Evolutionary conservation across 2,888 invertebrate genomes (phyloP), one percentile per base, ranked within the genome.

Genomic region (Himalopsyche japonica): DNA sequence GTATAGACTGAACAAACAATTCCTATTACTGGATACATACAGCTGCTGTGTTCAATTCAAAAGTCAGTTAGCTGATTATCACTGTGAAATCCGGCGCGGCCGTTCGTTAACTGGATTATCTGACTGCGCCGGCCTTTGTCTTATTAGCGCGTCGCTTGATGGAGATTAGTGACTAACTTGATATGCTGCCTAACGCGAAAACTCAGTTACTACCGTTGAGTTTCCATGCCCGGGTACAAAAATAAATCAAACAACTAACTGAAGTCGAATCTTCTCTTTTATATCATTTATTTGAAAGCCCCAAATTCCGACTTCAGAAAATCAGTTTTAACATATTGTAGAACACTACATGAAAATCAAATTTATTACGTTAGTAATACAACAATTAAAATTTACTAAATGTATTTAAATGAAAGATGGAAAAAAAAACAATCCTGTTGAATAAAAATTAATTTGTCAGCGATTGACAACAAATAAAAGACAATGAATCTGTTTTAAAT

Each of bases 1-100:
- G 34, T 32, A 37, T 34, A 78, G 24, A 76, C 34, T 34, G 34
- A 64, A 20, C 27, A 79, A 83, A 83, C 34, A 83, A 79, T 70
- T 24, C 1, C 57, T 49, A 47, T 80, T 48, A 80, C 79, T 70
- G 47, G 47, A 82, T 47, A 79, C 82, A 82, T 27, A 64, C 79
- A 79, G 24, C 70, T 48, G 49, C 43, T 15, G 77, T 30, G 70
- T 57, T 20, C 57, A 57, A 85, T 80, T 85, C 77, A 80, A 85
- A 84, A 85, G 85, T 82, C 80, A 80, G 82, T 82, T 82, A 82
- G 85, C 80, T 84, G 77, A 85, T 82, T 82, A 80, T 82, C 80
- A 10, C 77, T 57, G 77, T 79, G 79, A 84, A 84, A 84, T 82
- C 82, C 82, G 12, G 76, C 64, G 49, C 47, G 34, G 32, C 48